Conservation (phyloP, 2,797 vertebrate genomes). For the Choloepus didactylus region DNA sequence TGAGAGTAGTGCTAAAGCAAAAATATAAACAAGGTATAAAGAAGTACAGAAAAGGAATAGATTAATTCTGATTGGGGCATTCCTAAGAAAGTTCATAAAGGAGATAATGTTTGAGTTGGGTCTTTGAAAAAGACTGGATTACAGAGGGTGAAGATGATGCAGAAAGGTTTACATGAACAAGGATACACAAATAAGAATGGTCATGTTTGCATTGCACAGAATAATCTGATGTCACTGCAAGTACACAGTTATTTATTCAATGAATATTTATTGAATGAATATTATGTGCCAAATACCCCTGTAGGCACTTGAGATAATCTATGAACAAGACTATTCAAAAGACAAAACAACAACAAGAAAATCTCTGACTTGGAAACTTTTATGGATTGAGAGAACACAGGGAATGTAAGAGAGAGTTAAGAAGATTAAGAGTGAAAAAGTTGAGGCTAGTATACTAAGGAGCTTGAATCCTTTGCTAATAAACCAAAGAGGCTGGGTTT, state of each 20-base stretch:
- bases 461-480: background rate
- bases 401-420: background rate
- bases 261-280: background rate
- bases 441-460: background rate
- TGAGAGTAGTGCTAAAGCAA: background rate
- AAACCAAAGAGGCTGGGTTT: background rate
- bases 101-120: background rate
- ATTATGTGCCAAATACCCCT: background rate
- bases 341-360: background rate
- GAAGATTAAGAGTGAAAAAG: background rate
- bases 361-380: background rate
- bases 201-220: background rate
- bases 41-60: background rate
- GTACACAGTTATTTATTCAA: background rate
- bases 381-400: background rate
- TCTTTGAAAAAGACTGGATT: conserved; percentile 12
- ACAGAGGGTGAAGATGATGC: background rate
- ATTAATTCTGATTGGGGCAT: background rate
- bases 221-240: conserved; percentile 25
- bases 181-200: background rate
- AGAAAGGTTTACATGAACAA: background rate
- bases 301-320: background rate
- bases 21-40: background rate
- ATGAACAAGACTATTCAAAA: conserved; percentile 14
- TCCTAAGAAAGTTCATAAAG: background rate